Base-by-base conservation (phyloP, 2,888 invertebrate genomes). In the Xestia c-nigrum region DNA sequence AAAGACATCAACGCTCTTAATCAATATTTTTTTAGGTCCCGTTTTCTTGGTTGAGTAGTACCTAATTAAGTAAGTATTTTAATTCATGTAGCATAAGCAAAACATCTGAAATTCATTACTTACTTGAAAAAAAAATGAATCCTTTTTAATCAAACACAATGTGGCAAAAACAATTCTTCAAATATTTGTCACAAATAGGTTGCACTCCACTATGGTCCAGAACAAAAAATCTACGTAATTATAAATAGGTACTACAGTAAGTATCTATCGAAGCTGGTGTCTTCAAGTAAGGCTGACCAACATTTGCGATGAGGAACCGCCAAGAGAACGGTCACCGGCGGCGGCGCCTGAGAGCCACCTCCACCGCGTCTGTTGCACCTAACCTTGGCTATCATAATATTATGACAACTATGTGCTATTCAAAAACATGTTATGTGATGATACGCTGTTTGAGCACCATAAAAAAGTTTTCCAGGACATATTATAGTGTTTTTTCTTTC, bases 361-460 rank as follows among this genome's bases (percentile, higher is more conserved):
- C 93, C 90, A 90, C 89, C 63, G 52, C 57, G 52, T 21, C 72
- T 78, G 74, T 89, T 89, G 89, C 88, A 83, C 69, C 71, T 74
- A 74, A 73, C 76, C 69, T 85, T 70, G 70, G 47, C 19, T 67
- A 68, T 70, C 52, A 85, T 82, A 85, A 76, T 67, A 72, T 80
- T 83, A 76, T 76, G 61, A 80, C 61, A 74, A 83, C 50, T 76
- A 46, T 38, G 6, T 65, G 3, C 16, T 64, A 43, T 43, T 64
- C 75, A 19, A 66, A 72, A 79, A 70, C 16, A 66, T 55, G 61
- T 63, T n/a, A 31, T 71, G 55, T 55, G 24, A 69, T 65, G 43
- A 47, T 64, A 47, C 14, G 14, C n/a, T 69, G 5, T 55, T 63
- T 16, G 7, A 46, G 24, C 16, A 46, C 16, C 16, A 0, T 21